Evolutionary conservation across 2,797 vertebrate species (phyloP), one percentile per base, ranked within the genome.

Genomic region (Chelidonichthys spinosus): DNA sequence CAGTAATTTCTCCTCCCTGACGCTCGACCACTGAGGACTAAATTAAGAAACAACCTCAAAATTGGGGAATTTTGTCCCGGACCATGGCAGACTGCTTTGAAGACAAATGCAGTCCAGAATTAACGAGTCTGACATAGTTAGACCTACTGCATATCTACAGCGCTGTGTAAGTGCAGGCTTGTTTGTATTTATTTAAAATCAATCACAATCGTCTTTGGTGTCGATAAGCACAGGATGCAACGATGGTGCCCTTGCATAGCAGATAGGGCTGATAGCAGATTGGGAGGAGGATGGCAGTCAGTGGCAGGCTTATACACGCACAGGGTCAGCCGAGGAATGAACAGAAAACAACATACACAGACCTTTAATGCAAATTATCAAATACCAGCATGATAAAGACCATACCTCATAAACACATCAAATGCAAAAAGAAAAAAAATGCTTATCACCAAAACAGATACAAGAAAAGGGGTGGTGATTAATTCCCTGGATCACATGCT

Each of bases 381-480:
- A 63, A 72, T 83, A 81, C 79, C 83, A 90, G 85, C 85, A 82
- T 82, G 74, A 82, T 58, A 33, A 71, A 76, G 39, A 68, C 71
- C 74, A 80, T 73, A 82, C 80, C 75, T 87, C 88, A 76, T 78
- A 7, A 9, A 60, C n/a, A 63, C 60, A 80, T 76, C 42, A 37
- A 32, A 60, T 65, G 46, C 52, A 72, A 76, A 78, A 66, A 25
- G 25, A 25, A n/a, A 58, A 65, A 64, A 69, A 69, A 42, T 9
- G 52, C 47, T 58, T 50, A 69, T 71, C 55, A 69, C 49, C 50
- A 58, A 80, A 79, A 59, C 6, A 71, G 35, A 50, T 32, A 32
- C 13, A 63, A 59, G 32, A 59, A 79, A 6, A 35, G 37, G 62
- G 43, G 58, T 13, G 13, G 78, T 4, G 14, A 64, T 53, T 69